phyloP scores from a whole-genome alignment of 92 coral and sea anemone genomes.

The Heliopora coerulea region DNA sequence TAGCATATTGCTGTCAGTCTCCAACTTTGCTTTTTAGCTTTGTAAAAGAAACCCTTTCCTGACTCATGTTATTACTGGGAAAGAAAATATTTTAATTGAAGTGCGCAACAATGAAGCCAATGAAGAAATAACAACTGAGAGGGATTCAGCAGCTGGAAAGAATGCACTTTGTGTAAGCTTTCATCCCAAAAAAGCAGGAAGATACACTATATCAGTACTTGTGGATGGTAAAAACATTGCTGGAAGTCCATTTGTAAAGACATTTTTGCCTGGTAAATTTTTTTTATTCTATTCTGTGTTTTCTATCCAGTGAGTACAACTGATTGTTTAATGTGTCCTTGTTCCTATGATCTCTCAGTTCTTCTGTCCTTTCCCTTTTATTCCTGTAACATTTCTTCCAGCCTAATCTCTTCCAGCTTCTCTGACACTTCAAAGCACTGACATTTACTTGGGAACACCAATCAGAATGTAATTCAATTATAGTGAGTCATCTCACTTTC shows the following conservation, averaged over 20 bases:
- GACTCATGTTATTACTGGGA: conserved; percentile 5
- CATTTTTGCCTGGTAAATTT: conserved; percentile 78
- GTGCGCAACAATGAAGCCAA: not conserved
- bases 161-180: conserved; percentile 54
- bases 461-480: too few relatives aligned
- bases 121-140: conserved; percentile 11
- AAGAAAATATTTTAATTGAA: conserved; percentile 28
- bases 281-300: not conserved
- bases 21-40: conserved; percentile 62
- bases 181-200: conserved; percentile 82
- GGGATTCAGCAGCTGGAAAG: conserved; percentile 4
- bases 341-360: too few relatives aligned
- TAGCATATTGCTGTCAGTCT: too few relatives aligned
- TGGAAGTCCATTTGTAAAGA: conserved; percentile 82
- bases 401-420: too few relatives aligned
- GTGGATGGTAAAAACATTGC: conserved; percentile 58
- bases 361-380: too few relatives aligned
- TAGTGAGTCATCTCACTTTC: too few relatives aligned
- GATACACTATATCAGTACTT: conserved; percentile 72
- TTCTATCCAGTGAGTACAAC: too few relatives aligned
- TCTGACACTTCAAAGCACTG: too few relatives aligned
- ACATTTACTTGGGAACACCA: too few relatives aligned
- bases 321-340: too few relatives aligned
- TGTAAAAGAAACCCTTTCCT: conserved; percentile 41
- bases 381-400: too few relatives aligned